A percentile compares a stretch with the other conserved stretches of the same genome.
Evolutionary conservation across 2,797 vertebrate genomes (phyloP).

Genomic region (Danio tinwini): DNA sequence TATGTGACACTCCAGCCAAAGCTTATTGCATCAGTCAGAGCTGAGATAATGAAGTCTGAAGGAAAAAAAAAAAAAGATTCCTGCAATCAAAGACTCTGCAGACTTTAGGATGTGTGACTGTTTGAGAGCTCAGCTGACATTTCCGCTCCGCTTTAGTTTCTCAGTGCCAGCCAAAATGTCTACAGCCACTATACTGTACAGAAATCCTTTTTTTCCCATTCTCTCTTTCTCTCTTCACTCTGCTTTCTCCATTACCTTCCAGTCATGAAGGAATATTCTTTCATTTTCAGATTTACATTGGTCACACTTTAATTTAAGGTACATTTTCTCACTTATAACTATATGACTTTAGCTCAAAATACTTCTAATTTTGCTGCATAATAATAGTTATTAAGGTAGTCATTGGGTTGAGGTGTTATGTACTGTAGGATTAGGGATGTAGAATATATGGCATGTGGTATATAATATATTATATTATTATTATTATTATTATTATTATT

Average conservation of each 20-base stretch:
- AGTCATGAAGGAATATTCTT: not conserved
- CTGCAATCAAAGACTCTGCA: slow-evolving; percentile 62
- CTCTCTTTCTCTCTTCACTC: not conserved
- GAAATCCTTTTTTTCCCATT: not conserved
- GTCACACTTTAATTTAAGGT: no score
- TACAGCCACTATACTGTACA: not conserved
- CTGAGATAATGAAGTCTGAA: slow-evolving; percentile 62
- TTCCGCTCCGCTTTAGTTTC: slow-evolving; percentile 15
- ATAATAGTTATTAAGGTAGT: no score
- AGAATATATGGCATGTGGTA: no score
- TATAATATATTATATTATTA: no score
- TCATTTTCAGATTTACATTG: no score
- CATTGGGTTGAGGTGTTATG: no score
- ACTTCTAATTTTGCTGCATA: no score
- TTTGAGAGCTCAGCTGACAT: slow-evolving; percentile 21
- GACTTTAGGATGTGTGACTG: slow-evolving; percentile 41
- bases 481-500: no score
- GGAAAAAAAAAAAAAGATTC: slow-evolving; percentile 37
- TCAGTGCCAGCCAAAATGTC: not conserved
- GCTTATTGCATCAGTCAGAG: slow-evolving; percentile 53
- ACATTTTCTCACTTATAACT: no score
- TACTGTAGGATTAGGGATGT: no score
- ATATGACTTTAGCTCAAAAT: no score
- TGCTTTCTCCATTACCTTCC: not conserved
- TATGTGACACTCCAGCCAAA: slow-evolving; percentile 33